phyloP scores from a whole-genome alignment of 2,888 invertebrate genomes.

The Patella caerulea region DNA sequence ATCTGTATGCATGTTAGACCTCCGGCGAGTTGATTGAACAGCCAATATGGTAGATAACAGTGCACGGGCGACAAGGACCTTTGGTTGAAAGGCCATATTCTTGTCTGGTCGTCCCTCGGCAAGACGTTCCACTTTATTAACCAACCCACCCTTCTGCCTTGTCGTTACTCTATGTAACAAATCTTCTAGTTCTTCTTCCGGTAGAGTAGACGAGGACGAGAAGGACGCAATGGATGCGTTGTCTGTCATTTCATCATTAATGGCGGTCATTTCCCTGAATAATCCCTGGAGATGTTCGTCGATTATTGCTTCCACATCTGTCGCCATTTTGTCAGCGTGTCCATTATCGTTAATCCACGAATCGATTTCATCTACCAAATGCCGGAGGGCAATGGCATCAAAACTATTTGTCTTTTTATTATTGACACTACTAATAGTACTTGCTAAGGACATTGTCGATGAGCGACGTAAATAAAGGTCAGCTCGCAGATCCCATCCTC shows the following conservation, averaged over 20 bases:
- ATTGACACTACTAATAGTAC: no score
- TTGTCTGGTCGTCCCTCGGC: not conserved
- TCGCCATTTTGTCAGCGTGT: constrained; percentile 15
- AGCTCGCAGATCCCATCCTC: constrained; percentile 18
- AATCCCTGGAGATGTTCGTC: not conserved
- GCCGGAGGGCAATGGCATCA: constrained; percentile 23
- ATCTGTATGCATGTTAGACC: not conserved
- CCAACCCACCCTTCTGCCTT: not conserved
- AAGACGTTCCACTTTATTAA: not conserved
- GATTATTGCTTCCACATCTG: not conserved
- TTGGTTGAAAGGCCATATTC: not conserved
- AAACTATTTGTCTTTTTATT: not conserved
- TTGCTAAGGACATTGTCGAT: not conserved
- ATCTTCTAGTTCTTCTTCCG: not conserved
- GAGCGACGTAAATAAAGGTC: not conserved
- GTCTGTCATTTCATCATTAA: not conserved
- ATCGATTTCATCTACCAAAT: constrained; percentile 32
- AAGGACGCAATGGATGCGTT: not conserved
- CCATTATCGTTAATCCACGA: constrained; percentile 29
- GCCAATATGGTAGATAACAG: not conserved
- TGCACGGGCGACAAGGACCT: not conserved
- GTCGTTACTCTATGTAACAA: not conserved
- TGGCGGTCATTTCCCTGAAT: not conserved
- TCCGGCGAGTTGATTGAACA: not conserved
- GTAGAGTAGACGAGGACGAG: not conserved